These are phyloP conservation scores for Nothoprocta perdicaria DNA, from an alignment of 2,113 vertebrate species.

Conservation along the genomic window DNA sequence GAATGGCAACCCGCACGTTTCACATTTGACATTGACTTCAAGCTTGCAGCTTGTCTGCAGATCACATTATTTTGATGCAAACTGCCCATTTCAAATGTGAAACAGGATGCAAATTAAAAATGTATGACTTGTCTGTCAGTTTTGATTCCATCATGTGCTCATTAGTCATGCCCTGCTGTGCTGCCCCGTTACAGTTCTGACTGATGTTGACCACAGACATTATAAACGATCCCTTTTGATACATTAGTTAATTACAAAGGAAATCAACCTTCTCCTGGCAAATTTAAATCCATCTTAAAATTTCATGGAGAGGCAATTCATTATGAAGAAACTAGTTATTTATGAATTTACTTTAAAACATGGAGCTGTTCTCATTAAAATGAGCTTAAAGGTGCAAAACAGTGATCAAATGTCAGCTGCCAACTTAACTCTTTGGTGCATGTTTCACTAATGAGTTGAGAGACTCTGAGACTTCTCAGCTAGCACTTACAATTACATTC, in stretches of 20 bases:
- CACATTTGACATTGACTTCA: not conserved
- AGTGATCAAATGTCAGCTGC: slow-evolving; percentile 16
- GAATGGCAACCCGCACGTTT: not conserved
- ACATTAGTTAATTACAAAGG: slow-evolving; percentile 59
- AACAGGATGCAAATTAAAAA: slow-evolving; percentile 35
- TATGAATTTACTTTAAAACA: slow-evolving; percentile 59
- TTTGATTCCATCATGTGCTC: slow-evolving; percentile 59
- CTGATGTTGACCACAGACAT: slow-evolving; percentile 40
- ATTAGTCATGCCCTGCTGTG: slow-evolving; percentile 14
- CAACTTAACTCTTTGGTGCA: slow-evolving; percentile 20
- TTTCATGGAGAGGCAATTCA: slow-evolving; percentile 49
- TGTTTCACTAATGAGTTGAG: slow-evolving; percentile 33
- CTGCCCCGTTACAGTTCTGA: slow-evolving; percentile 16
- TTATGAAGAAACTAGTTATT: slow-evolving; percentile 56
- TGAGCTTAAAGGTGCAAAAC: slow-evolving; percentile 53
- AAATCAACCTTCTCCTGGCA: slow-evolving; percentile 44
- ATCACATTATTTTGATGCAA: not conserved
- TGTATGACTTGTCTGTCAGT: slow-evolving; percentile 40
- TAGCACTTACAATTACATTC: slow-evolving; percentile 37
- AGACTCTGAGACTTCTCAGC: slow-evolving; percentile 1
- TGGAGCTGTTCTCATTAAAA: slow-evolving; percentile 52
- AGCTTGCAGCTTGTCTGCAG: not conserved
- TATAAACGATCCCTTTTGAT: slow-evolving; percentile 62
- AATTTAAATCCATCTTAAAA: slow-evolving; percentile 67
- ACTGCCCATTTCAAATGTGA: slow-evolving; percentile 43